A percentile compares a stretch with the other conserved stretches of the same genome.
Conservation (phyloP, 37 sponge, comb jelly and placozoan species). For the Geodia barretti region DNA sequence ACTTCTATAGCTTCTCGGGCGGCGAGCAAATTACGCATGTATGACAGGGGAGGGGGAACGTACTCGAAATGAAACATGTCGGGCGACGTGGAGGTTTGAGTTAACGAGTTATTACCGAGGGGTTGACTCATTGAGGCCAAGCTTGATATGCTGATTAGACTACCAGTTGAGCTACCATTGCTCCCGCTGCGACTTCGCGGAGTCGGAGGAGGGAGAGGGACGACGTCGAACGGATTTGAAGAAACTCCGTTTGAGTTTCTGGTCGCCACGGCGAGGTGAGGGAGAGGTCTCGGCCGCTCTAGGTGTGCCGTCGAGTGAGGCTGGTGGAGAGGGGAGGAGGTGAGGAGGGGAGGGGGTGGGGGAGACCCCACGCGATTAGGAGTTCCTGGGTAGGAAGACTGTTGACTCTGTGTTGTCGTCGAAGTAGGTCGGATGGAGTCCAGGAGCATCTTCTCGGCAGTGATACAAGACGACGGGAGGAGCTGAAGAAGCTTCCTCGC, state of each 20-base stretch:
- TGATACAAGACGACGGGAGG: conserved; percentile 47
- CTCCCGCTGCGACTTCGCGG: conserved; percentile 50
- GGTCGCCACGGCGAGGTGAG: neutral
- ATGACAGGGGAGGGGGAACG: conserved; percentile 49
- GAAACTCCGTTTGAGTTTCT: neutral
- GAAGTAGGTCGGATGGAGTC: conserved; percentile 13
- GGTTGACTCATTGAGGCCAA: conserved; percentile 5
- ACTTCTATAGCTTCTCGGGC: conserved; percentile 47
- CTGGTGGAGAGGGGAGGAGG: conserved; percentile 22
- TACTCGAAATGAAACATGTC: conserved; percentile 33
- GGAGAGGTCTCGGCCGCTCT: neutral
- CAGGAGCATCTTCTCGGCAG: conserved; percentile 67
- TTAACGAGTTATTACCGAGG: neutral
- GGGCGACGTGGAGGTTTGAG: neutral
- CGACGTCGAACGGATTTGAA: conserved; percentile 35
- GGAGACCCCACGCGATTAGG: neutral
- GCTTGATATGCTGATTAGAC: conserved; percentile 46
- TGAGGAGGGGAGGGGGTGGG: conserved; percentile 29
- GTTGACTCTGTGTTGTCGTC: neutral
- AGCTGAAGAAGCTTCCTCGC: conserved; percentile 57
- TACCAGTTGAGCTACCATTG: conserved; percentile 34
- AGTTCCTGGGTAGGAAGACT: neutral
- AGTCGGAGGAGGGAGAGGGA: neutral
- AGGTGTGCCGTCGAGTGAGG: neutral
- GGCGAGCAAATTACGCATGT: conserved; percentile 22